These are phyloP conservation scores for Podilymbus podiceps DNA, from an alignment of 2,113 vertebrate species.

Conservation along the genomic window DNA sequence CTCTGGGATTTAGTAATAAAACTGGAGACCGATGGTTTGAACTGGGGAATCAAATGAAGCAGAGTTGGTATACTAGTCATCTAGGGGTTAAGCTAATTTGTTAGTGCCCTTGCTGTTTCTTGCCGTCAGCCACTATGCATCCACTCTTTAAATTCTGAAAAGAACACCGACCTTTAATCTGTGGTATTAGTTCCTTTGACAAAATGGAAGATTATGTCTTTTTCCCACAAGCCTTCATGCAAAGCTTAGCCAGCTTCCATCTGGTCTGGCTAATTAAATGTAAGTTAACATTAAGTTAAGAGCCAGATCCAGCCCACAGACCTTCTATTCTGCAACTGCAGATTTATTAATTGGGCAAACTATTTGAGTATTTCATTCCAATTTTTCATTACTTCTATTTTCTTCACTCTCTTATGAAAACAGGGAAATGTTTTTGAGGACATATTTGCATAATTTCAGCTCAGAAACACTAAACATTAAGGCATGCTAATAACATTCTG, in stretches of 20 bases:
- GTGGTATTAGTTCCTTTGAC: conserved; percentile 54
- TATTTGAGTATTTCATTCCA: conserved; percentile 3
- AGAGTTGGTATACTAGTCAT: neutral
- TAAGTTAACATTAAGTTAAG: conserved; percentile 40
- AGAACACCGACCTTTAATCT: conserved; percentile 56
- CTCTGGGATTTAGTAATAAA: neutral
- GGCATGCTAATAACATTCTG: neutral
- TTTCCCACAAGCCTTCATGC: conserved; percentile 47
- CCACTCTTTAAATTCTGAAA: conserved; percentile 42
- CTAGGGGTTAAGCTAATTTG: conserved; percentile 17
- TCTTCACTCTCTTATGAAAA: conserved; percentile 42
- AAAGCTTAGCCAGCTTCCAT: conserved; percentile 44
- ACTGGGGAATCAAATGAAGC: neutral
- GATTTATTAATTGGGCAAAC: conserved; percentile 34
- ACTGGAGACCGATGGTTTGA: neutral
- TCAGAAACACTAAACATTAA: conserved; percentile 47
- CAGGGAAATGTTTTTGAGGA: conserved; percentile 58
- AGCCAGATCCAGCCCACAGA: conserved; percentile 23
- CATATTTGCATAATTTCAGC: conserved; percentile 59
- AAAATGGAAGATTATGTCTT: conserved; percentile 53
- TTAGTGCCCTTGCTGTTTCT: conserved; percentile 1
- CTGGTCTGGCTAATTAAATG: conserved; percentile 60
- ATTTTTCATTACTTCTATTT: conserved; percentile 60
- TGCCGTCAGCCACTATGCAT: neutral
- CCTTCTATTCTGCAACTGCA: neutral